Conservation (phyloP, 2,797 vertebrate genomes). For the Enteromius viviparus region DNA sequence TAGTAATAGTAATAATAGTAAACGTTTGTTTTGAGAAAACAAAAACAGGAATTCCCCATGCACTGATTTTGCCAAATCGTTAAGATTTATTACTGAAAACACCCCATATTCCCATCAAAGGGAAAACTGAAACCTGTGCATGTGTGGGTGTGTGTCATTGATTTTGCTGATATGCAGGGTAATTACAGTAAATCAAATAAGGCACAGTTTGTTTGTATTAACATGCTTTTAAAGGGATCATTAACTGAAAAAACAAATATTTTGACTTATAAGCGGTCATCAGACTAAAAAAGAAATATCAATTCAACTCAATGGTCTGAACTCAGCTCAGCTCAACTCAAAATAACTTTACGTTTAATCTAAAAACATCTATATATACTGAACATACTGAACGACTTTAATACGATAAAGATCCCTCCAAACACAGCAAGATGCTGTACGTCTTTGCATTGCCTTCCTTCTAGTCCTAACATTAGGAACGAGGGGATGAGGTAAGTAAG, state of each 20-base stretch:
- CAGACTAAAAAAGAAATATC: neutral
- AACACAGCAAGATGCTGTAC: neutral
- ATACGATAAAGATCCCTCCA: neutral
- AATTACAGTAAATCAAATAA: neutral
- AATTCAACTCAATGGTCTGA: too few species aligned
- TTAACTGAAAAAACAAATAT: neutral
- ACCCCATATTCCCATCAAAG: neutral
- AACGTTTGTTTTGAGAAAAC: neutral
- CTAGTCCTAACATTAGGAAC: neutral
- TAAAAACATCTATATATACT: neutral
- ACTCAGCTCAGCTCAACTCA: neutral
- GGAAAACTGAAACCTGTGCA: neutral
- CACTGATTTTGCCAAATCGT: neutral
- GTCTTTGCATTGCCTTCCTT: neutral
- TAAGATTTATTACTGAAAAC: conserved; percentile 4
- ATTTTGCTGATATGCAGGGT: neutral
- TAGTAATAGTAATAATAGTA: too few species aligned
- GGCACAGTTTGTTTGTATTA: neutral
- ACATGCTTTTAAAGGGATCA: neutral
- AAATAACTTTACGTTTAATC: neutral
- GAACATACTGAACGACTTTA: neutral
- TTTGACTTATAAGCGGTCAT: neutral
- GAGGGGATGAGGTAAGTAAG: neutral
- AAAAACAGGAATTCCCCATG: neutral
- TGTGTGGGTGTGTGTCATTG: neutral